Base-by-base conservation (phyloP, 2,797 vertebrate species). In the Gymnodraco acuticeps region DNA sequence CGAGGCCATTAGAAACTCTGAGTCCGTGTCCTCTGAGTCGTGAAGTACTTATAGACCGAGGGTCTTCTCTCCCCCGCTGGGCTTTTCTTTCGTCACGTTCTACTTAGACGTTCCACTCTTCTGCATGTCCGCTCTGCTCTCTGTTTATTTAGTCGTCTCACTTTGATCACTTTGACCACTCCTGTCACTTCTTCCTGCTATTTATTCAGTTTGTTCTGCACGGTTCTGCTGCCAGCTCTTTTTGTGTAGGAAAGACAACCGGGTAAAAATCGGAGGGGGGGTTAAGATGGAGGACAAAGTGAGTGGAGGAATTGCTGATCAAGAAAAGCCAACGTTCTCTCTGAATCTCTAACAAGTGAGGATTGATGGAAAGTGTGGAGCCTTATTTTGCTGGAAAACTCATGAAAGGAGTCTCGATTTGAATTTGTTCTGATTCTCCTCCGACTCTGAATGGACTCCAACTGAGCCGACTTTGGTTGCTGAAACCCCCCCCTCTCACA, bases 21-120 rank as follows among this genome's bases (percentile, higher is more conserved):
- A 85, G 82, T 58, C 31, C 41, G 81, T 73, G 50, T 77, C 76
- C 75, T 87, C 83, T 70, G 77, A 84, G 77, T 86, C 54, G 76
- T 87, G 83, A 90, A 88, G 87, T 78, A 79, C 81, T 86, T 82
- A 62, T 75, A 83, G 83, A 84, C 83, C 33, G 54, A 73, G 61
- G 33, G 70, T 86, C 75, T 60, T 72, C 80, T 88, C 86, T 80
- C 75, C 81, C 62, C 74, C 60, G 63, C 54, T 52, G 79, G 64
- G 61, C 42, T 60, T 71, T 27, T 48, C 41, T 80, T 77, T 75
- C 62, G 63, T 86, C 87, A 87, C 75, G 69, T 88, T 87, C 89
- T 85, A 82, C 84, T 84, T 82, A 87, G 88, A 89, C 80, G 84
- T 91, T 93, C 85, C 90, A 87, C 87, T 87, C 88, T 89, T 86